phyloP scores from a whole-genome alignment of 2,888 invertebrate genomes.

The Lampropteryx suffumata region DNA sequence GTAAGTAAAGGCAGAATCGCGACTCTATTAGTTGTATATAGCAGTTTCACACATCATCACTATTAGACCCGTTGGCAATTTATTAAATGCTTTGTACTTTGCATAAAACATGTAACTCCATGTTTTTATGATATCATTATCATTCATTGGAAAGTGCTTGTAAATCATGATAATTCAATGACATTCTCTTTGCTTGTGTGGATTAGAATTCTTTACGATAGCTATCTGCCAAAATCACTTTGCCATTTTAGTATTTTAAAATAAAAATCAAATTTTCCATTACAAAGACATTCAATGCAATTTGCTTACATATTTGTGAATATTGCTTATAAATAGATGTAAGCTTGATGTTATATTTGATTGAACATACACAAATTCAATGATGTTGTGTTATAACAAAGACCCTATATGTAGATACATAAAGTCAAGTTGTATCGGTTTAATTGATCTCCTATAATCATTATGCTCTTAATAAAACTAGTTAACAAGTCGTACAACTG shows the following conservation, averaged over 20 bases:
- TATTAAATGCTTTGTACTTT: constrained; percentile 6
- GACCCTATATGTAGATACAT: too few relatives aligned
- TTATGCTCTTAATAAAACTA: too few relatives aligned
- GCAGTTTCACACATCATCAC: constrained; percentile 31
- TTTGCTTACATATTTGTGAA: constrained; percentile 6
- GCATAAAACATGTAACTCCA: background rate
- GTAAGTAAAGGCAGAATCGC: constrained; percentile 53
- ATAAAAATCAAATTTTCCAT: background rate
- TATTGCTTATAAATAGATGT: constrained; percentile 7
- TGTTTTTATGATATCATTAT: background rate
- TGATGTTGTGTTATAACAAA: too few relatives aligned
- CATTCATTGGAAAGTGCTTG: constrained; percentile 1
- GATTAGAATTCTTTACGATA: background rate
- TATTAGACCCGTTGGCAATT: constrained; percentile 6
- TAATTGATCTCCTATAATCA: too few relatives aligned
- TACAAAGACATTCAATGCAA: background rate
- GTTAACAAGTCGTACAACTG: background rate
- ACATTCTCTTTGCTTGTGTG: constrained; percentile 6
- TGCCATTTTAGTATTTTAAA: background rate
- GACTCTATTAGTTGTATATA: constrained; percentile 42
- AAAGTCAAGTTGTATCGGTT: too few relatives aligned
- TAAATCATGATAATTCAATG: background rate
- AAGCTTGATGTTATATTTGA: constrained; percentile 4
- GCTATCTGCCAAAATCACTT: constrained; percentile 1
- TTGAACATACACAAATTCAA: too few relatives aligned